Conservation (phyloP, 2,888 invertebrate species). For the Charanyca ferruginea region DNA sequence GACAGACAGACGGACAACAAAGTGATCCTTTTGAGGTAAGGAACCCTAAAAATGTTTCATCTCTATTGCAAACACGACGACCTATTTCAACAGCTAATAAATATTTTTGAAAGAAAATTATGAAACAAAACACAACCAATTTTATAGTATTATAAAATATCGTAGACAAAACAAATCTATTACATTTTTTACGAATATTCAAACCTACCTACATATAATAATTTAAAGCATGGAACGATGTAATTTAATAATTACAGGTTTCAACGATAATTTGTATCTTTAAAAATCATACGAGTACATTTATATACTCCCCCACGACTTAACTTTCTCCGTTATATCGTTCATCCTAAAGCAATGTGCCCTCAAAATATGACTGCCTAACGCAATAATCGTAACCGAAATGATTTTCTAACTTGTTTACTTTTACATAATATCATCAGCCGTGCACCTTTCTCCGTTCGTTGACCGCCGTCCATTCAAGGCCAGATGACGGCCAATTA, state of each 20-base stretch:
- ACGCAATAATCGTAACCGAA: constrained; percentile 63
- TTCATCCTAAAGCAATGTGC: constrained; percentile 43
- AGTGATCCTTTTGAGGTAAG: too few species aligned
- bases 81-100: not conserved
- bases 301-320: constrained; percentile 11
- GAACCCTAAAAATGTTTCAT: too few species aligned
- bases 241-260: constrained; percentile 26
- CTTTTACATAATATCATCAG: constrained; percentile 76
- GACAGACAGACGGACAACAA: too few species aligned
- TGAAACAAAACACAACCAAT: not conserved
- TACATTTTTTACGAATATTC: too few species aligned
- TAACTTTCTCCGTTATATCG: constrained; percentile 57
- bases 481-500: constrained; percentile 76
- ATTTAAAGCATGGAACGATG: not conserved
- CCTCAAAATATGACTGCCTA: constrained; percentile 58
- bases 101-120: not conserved
- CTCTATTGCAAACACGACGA: too few species aligned
- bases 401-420: constrained; percentile 72
- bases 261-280: constrained; percentile 5
- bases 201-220: not conserved
- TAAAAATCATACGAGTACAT: constrained; percentile 12
- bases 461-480: constrained; percentile 77
- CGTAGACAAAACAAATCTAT: too few species aligned
- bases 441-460: constrained; percentile 77
- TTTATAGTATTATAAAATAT: not conserved